Conservation (phyloP, 2,888 invertebrate species). For the Drosophila mimica region DNA sequence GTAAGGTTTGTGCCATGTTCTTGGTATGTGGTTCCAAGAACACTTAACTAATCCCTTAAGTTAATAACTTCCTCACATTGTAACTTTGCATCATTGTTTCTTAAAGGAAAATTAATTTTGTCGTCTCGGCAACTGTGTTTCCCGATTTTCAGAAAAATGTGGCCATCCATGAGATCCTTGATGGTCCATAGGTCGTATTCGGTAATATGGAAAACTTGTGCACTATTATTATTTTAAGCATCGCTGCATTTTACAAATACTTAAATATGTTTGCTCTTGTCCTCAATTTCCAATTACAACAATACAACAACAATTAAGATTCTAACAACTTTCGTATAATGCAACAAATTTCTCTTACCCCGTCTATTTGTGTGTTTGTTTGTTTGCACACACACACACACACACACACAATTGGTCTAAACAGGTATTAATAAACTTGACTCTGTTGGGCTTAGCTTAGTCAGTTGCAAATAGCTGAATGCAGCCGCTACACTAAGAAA, state of each 20-base stretch:
- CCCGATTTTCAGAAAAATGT: background rate
- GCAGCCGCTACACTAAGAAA: background rate
- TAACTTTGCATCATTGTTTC: too few species aligned
- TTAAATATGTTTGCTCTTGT: background rate
- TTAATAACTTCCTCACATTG: background rate
- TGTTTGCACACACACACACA: background rate
- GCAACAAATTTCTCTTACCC: background rate
- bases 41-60: too few species aligned
- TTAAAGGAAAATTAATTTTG: too few species aligned
- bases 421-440: constrained; percentile 47
- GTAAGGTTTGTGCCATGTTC: too few species aligned
- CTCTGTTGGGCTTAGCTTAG: background rate
- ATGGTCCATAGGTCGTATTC: too few species aligned
- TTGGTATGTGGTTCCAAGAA: background rate
- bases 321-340: background rate
- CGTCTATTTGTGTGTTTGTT: background rate
- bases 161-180: background rate
- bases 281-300: background rate
- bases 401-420: constrained; percentile 13
- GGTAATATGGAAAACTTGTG: background rate
- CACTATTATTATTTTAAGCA: too few species aligned
- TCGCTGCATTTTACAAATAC: background rate
- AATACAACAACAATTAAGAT: too few species aligned
- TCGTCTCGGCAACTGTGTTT: too few species aligned
- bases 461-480: background rate